Percentiles rank a stretch among this genome's conserved stretches.
Conservation (phyloP, 2,113 vertebrate species). For the Tenrec ecaudatus region DNA sequence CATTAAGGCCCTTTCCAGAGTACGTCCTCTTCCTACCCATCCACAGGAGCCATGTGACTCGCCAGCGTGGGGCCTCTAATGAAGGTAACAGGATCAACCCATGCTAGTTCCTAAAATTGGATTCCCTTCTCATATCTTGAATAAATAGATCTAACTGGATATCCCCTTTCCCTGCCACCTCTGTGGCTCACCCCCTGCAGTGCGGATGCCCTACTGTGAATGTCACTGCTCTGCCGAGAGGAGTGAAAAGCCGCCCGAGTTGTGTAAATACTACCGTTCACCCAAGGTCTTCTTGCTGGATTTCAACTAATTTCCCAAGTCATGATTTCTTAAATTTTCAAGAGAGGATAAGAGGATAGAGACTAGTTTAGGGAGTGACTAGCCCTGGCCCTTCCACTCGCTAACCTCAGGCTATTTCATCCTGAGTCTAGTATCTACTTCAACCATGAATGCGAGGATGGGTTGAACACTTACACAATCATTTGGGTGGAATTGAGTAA, state of each 20-base stretch:
- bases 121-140: not conserved
- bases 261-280: not conserved
- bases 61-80: too few species aligned
- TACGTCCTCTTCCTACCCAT: accelerated
- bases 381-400: not conserved
- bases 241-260: not conserved
- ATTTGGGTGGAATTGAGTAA: not conserved
- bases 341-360: not conserved
- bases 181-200: not conserved
- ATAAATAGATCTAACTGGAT: not conserved
- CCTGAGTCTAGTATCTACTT: not conserved
- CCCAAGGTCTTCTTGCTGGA: not conserved
- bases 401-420: not conserved
- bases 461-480: not conserved
- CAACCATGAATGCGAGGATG: not conserved
- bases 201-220: not conserved
- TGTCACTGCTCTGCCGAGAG: not conserved
- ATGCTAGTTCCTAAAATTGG: not conserved
- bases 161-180: not conserved
- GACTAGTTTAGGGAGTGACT: not conserved
- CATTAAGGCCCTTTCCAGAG: too few species aligned
- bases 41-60: not conserved
- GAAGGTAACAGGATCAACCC: not conserved
- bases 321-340: not conserved
- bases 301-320: not conserved